Conservation (phyloP, 2,888 invertebrate species). For the Cephonodes hylas region DNA sequence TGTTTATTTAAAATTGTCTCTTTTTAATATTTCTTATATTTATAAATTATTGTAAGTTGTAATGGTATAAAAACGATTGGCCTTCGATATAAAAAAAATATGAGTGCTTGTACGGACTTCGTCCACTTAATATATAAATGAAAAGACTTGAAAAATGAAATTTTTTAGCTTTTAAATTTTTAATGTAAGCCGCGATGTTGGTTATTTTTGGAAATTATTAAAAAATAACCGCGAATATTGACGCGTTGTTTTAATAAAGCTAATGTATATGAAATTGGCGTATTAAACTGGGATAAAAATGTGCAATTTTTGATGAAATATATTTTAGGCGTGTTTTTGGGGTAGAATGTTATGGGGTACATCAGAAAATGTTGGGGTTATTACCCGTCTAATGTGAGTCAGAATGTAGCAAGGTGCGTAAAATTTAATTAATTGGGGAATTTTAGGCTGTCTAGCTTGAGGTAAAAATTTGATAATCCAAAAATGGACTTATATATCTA, state of each 20-base stretch:
- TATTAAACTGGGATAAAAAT: not conserved
- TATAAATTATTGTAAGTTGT: constrained; percentile 25
- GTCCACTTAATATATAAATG: constrained; percentile 56
- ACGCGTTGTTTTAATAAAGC: too few species aligned
- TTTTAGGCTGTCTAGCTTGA: not conserved
- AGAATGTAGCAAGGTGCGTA: not conserved
- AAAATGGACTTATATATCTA: too few species aligned
- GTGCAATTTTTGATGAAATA: not conserved
- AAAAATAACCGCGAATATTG: too few species aligned
- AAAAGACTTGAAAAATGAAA: constrained; percentile 76
- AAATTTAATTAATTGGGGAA: not conserved
- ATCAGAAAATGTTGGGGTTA: not conserved
- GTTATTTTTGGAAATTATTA: constrained; percentile 26
- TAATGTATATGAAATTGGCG: not conserved
- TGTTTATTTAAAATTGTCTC: constrained; percentile 16
- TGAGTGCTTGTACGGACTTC: constrained; percentile 72
- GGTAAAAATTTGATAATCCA: not conserved
- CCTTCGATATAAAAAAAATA: constrained; percentile 59
- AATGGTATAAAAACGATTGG: constrained; percentile 54
- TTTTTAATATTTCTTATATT: constrained; percentile 29
- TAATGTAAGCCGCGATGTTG: constrained; percentile 30
- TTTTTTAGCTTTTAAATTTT: constrained; percentile 51
- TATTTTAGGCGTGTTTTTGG: not conserved
- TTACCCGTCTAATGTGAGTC: not conserved
- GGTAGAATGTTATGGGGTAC: not conserved